Evolutionary conservation across 2,797 vertebrate species (phyloP).

Genomic region (Melanotaenia nigrans): DNA sequence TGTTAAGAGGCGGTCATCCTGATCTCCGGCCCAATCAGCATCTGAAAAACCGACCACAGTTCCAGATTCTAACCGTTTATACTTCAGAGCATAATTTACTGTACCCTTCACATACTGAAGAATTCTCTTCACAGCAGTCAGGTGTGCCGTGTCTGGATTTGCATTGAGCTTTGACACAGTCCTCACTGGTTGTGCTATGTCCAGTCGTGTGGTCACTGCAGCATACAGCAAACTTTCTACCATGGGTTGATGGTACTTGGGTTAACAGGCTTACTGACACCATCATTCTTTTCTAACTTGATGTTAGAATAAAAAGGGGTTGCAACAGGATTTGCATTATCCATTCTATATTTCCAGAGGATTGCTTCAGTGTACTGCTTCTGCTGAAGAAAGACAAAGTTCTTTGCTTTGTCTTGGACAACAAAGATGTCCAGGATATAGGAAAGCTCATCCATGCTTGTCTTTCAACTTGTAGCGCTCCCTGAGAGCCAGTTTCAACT

Average conservation of each 20-base stretch:
- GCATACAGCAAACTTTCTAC: slow-evolving; percentile 36
- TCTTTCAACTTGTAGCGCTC: background rate
- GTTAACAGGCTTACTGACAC: no score
- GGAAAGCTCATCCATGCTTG: background rate
- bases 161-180: slow-evolving; percentile 52
- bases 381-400: slow-evolving; percentile 20
- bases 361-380: slow-evolving; percentile 34
- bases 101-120: slow-evolving; percentile 48
- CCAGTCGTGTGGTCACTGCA: slow-evolving; percentile 24
- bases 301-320: slow-evolving; percentile 45
- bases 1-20: slow-evolving; percentile 29
- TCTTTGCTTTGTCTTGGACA: slow-evolving; percentile 10
- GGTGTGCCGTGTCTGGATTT: slow-evolving; percentile 35
- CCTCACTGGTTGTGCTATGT: slow-evolving; percentile 46
- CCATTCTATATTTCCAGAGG: slow-evolving; percentile 50
- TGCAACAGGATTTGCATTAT: slow-evolving; percentile 40
- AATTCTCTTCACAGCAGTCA: slow-evolving; percentile 52
- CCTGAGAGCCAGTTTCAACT: slow-evolving; percentile 38
- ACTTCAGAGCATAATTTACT: slow-evolving; percentile 25
- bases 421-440: background rate
- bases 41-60: slow-evolving; percentile 23
- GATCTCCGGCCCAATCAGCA: no score
- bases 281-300: no score
- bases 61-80: slow-evolving; percentile 21
- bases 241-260: background rate